phyloP scores from a whole-genome alignment of 2,113 vertebrate genomes.

The Oenanthe melanoleuca region DNA sequence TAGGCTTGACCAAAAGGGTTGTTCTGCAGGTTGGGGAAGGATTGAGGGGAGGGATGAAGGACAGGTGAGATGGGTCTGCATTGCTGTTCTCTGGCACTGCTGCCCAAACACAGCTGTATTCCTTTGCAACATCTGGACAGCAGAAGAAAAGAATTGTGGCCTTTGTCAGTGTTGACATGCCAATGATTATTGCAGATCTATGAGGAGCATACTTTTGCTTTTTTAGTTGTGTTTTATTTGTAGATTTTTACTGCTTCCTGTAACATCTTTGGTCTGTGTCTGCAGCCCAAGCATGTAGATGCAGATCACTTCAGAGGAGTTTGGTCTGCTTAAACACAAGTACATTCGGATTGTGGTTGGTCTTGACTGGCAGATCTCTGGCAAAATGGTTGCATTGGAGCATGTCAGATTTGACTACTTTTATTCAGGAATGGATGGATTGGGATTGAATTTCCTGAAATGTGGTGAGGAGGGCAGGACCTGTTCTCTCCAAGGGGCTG shows the following conservation, averaged over 20 bases:
- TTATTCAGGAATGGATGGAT: neutral
- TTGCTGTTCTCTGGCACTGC: neutral
- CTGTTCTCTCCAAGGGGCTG: neutral
- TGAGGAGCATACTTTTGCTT: neutral
- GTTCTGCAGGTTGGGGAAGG: neutral
- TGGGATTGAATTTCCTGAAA: neutral
- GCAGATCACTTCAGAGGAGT: neutral
- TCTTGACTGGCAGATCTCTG: neutral
- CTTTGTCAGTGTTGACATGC: neutral
- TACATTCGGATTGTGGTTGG: neutral
- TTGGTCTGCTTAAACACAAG: neutral
- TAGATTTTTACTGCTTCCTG: neutral
- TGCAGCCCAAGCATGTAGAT: neutral
- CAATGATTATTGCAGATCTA: neutral
- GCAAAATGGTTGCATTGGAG: neutral
- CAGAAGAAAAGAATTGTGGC: neutral
- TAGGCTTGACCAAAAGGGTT: neutral
- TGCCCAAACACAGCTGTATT: neutral
- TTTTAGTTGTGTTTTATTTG: neutral
- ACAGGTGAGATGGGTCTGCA: neutral
- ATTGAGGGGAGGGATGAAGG: neutral
- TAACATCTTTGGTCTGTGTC: neutral
- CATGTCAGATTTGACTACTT: neutral
- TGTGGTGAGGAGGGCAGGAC: neutral
- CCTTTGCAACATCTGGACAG: slow-evolving; percentile 3